phyloP scores from a whole-genome alignment of 2,888 invertebrate species.

The Exephanes ischioxanthus region DNA sequence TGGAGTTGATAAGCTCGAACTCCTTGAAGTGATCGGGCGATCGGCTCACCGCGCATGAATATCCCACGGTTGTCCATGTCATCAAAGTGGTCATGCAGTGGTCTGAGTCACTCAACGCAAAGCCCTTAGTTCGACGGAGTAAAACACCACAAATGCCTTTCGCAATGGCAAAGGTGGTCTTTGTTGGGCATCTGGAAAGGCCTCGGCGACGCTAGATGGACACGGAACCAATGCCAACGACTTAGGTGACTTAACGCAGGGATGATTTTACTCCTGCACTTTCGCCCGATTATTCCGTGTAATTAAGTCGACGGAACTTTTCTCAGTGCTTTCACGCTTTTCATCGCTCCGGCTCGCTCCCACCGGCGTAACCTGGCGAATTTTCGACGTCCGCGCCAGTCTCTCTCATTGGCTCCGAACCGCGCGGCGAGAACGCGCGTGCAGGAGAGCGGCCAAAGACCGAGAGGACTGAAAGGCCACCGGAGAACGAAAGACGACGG shows the following conservation, averaged over 20 bases:
- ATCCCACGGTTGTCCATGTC: no score
- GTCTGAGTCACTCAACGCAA: no score
- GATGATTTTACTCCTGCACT: conserved; percentile 63
- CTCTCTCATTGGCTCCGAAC: conserved; percentile 51
- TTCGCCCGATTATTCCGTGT: conserved; percentile 87
- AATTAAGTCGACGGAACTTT: conserved; percentile 87
- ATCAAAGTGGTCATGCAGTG: no score
- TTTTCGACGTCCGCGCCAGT: not conserved
- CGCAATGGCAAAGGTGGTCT: conserved; percentile 7
- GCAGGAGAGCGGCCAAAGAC: conserved; percentile 27
- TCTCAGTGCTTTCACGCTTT: conserved; percentile 81
- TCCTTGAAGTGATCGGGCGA: no score
- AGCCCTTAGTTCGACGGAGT: no score
- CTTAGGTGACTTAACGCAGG: not conserved
- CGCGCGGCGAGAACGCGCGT: no score
- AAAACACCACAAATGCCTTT: no score
- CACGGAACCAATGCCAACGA: conserved; percentile 23
- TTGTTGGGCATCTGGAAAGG: conserved; percentile 48
- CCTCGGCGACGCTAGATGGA: not conserved
- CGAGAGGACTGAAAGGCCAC: conserved; percentile 42
- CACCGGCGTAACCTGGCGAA: not conserved
- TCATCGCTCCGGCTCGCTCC: conserved; percentile 14
- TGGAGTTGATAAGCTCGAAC: no score
- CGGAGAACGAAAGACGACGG: conserved; percentile 53
- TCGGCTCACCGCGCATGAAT: no score